Evolutionary conservation across 1,140 invertebrate species (phyloP).

Genomic region (Trissolcus basalis): DNA sequence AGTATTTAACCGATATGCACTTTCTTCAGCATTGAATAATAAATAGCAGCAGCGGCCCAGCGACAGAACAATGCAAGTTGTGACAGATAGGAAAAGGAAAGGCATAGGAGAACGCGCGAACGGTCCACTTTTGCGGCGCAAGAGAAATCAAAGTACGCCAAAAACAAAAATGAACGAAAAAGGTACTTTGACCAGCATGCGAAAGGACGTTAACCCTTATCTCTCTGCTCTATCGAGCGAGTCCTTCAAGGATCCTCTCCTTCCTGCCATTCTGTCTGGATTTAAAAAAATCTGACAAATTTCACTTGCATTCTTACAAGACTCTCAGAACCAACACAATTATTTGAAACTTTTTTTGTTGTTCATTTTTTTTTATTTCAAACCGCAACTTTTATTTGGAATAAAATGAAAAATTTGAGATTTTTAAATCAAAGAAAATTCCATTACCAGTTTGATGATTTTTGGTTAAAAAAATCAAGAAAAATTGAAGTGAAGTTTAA

Average conservation of each 20-base stretch:
- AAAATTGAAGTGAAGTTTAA: too few relatives aligned
- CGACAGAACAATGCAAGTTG: slow-evolving; percentile 43
- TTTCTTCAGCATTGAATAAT: slow-evolving; percentile 66
- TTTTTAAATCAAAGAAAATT: too few relatives aligned
- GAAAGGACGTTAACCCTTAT: slow-evolving; percentile 70
- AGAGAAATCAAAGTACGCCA: slow-evolving; percentile 39
- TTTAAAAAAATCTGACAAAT: slow-evolving; percentile 18
- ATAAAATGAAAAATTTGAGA: too few relatives aligned
- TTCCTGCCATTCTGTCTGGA: slow-evolving; percentile 45
- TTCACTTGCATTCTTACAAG: not conserved
- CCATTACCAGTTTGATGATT: too few relatives aligned
- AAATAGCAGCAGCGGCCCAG: slow-evolving; percentile 56
- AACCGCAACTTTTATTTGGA: too few relatives aligned
- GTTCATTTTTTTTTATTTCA: too few relatives aligned
- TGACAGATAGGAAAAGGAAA: slow-evolving; percentile 20
- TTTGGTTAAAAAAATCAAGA: too few relatives aligned
- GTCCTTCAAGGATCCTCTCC: slow-evolving; percentile 55
- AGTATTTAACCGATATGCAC: slow-evolving; percentile 59
- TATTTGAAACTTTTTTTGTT: too few relatives aligned
- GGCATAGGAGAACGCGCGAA: not conserved
- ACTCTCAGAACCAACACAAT: too few relatives aligned
- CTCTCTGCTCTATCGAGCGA: slow-evolving; percentile 59
- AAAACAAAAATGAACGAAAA: slow-evolving; percentile 41
- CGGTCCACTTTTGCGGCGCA: slow-evolving; percentile 33
- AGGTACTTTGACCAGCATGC: slow-evolving; percentile 52